Conservation (phyloP, 2,113 vertebrate species). For the Xerus inauris region DNA sequence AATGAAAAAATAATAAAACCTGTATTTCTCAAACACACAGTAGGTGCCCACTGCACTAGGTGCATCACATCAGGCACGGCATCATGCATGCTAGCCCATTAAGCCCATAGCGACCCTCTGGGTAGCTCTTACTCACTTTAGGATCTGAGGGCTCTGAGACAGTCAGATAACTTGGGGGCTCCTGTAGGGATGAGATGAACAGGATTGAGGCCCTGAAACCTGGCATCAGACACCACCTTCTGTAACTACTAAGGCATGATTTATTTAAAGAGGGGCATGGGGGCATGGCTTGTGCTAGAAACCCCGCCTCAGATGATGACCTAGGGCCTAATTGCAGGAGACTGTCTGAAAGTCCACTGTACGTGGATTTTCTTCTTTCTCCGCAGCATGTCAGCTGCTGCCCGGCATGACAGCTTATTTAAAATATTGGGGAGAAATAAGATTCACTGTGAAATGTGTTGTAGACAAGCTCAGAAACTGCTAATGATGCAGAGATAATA, state of each 20-base stretch:
- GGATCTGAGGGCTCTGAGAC: neutral
- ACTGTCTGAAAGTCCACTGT: neutral
- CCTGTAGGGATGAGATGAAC: neutral
- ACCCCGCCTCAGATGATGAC: neutral
- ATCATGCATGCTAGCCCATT: neutral
- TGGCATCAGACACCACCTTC: neutral
- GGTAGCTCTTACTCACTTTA: neutral
- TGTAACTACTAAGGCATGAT: neutral
- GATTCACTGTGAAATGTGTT: slow-evolving; percentile 73
- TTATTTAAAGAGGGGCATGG: neutral
- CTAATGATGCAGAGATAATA: slow-evolving; percentile 76
- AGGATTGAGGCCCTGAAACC: neutral
- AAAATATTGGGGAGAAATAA: slow-evolving; percentile 65
- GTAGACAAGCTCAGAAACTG: slow-evolving; percentile 73
- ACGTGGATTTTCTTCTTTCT: neutral
- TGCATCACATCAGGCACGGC: neutral
- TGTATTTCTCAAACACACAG: neutral
- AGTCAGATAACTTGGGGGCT: neutral
- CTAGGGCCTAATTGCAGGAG: neutral
- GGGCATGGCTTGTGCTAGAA: neutral
- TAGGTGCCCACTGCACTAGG: neutral
- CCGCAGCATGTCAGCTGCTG: slow-evolving; percentile 49
- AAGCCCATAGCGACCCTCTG: neutral
- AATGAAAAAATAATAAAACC: neutral
- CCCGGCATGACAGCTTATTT: slow-evolving; percentile 52